These are phyloP conservation scores for Pandemis corylana DNA, from an alignment of 2,888 invertebrate species.

Conservation along the genomic window DNA sequence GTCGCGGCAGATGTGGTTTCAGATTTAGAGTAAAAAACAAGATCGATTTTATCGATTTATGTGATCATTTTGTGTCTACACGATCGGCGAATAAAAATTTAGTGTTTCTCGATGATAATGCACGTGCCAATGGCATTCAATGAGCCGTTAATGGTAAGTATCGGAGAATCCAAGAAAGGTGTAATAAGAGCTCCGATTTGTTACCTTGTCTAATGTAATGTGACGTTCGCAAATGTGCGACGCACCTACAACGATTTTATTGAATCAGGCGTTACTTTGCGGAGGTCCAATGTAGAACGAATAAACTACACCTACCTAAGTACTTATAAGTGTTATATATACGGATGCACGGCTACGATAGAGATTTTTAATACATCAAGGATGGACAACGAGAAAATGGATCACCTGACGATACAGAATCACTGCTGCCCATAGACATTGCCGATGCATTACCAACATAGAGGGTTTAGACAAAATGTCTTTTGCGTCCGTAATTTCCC, in stretches of 20 bases:
- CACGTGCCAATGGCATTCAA: slow-evolving; percentile 24
- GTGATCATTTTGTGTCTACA: slow-evolving; percentile 44
- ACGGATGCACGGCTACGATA: too few relatives aligned
- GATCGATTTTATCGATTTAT: slow-evolving; percentile 43
- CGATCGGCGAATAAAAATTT: slow-evolving; percentile 30
- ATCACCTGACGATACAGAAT: too few relatives aligned
- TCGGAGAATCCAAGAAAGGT: slow-evolving; percentile 57
- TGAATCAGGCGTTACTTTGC: too few relatives aligned
- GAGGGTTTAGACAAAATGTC: too few relatives aligned
- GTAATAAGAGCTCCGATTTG: slow-evolving; percentile 63
- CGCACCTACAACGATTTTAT: slow-evolving; percentile 31
- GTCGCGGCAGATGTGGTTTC: slow-evolving; percentile 70
- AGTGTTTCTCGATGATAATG: slow-evolving; percentile 34
- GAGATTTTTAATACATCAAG: too few relatives aligned
- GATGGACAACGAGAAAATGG: too few relatives aligned
- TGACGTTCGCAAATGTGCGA: slow-evolving; percentile 47
- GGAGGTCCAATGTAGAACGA: too few relatives aligned
- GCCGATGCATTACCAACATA: too few relatives aligned
- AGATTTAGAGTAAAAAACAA: slow-evolving; percentile 61
- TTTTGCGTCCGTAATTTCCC: too few relatives aligned
- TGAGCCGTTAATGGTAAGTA: slow-evolving; percentile 51
- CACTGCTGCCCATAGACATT: too few relatives aligned
- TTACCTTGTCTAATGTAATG: slow-evolving; percentile 57
- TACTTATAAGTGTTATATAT: too few relatives aligned
- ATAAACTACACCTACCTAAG: too few relatives aligned